Base-by-base conservation (phyloP, 2,888 invertebrate genomes). In the Volucella inflata region DNA sequence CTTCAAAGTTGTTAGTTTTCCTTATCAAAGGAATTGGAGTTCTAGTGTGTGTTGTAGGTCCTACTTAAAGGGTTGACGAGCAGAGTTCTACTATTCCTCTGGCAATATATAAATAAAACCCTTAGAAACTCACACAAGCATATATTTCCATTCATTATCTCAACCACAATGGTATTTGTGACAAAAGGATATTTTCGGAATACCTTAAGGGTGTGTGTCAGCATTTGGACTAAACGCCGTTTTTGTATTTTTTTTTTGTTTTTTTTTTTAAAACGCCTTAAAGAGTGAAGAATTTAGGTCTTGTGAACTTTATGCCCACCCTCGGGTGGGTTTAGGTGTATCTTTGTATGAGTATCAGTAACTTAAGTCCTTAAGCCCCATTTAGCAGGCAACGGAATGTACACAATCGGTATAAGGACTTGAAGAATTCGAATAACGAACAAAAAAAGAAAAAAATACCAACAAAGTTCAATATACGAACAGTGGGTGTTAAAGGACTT, bases 131-230 rank as follows among this genome's bases (percentile, higher is more conserved):
- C 51, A 67, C 42, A 17, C n/a, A 11, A 9, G 59, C 16, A 50
- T 50, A 76, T 60, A 48, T 64, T 53, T 55, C 64, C 46, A 72
- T 83, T 83, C 55, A 74, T 72, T 78, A 68, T 78, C 62, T 50
- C 55, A n/a, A 46, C 62, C 78, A 64, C 82, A 78, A 74, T 9
- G 78, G 55, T 68, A 77, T 82, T 62, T 44, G 30, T 30, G 48
- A 57, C 42, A 50, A 51, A 21, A n/a, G 55, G n/a, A 40, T 40
- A 50, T 51, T 50, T 36, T 16, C 38, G 57, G 21, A 62, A 75
- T 70, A 75, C 62, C 81, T 81, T 64, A 44, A 44, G 55, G 76
- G 38, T 71, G 44, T 50, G 51, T 50, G 44, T 53, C 30, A 14
- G 42, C 44, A n/a, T 53, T 30, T 42, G 30, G 68, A 36, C 55